Conservation (phyloP, 2,113 vertebrate species). For the Ranitomeya imitator region DNA sequence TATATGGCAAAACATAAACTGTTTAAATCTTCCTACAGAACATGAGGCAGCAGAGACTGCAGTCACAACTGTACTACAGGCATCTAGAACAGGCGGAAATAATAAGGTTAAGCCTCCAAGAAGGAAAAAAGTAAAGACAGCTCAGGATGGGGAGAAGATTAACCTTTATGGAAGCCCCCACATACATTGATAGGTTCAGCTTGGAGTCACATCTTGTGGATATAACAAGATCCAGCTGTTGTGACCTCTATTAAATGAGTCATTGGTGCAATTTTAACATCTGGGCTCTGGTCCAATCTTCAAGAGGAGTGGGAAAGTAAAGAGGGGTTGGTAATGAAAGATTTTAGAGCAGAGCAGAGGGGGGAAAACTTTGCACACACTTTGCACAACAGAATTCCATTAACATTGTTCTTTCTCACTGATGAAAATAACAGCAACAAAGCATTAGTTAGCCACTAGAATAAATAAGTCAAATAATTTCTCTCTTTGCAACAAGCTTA, state of each 20-base stretch:
- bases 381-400: not conserved
- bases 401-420: not conserved
- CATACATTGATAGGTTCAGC: slow-evolving; percentile 45
- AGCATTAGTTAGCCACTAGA: not conserved
- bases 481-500: no score
- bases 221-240: slow-evolving; percentile 53
- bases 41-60: not conserved
- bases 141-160: slow-evolving; percentile 5
- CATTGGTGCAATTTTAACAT: slow-evolving; percentile 42
- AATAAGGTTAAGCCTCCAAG: slow-evolving; percentile 29
- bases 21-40: not conserved
- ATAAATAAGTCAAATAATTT: no score
- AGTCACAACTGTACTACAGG: not conserved
- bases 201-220: slow-evolving; percentile 41
- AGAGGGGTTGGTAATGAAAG: not conserved
- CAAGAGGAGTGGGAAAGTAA: slow-evolving; percentile 17
- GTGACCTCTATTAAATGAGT: slow-evolving; percentile 43
- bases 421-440: not conserved
- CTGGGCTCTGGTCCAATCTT: slow-evolving; percentile 39
- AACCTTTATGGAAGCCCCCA: slow-evolving; percentile 37
- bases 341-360: not conserved
- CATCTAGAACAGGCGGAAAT: slow-evolving; percentile 7
- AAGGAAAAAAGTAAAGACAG: not conserved
- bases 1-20: no score
- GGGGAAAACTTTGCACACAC: not conserved